phyloP scores from a whole-genome alignment of 2,113 vertebrate genomes.

The Salvelinus namaycush region DNA sequence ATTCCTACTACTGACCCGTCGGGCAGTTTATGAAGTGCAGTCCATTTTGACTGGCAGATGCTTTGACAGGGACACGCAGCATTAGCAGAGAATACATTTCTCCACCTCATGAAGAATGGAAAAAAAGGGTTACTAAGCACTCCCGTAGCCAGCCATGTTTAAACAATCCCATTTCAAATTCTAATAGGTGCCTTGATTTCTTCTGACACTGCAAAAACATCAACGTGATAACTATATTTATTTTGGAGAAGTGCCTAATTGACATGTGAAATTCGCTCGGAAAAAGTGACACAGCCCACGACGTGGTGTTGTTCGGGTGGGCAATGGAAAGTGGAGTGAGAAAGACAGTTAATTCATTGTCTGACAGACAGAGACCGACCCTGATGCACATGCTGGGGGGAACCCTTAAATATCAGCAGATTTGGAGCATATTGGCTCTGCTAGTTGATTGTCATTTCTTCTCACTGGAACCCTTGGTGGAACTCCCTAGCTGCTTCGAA shows the following conservation, averaged over 20 bases:
- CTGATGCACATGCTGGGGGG: neutral
- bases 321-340: neutral
- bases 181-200: slow-evolving; percentile 32
- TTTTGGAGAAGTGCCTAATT: slow-evolving; percentile 46
- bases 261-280: slow-evolving; percentile 39
- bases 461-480: no score
- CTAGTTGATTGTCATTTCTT: no score
- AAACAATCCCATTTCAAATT: slow-evolving; percentile 29
- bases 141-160: slow-evolving; percentile 10
- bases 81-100: slow-evolving; percentile 18
- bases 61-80: slow-evolving; percentile 8
- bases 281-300: slow-evolving; percentile 51
- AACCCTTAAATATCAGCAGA: no score
- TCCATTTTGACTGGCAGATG: slow-evolving; percentile 26
- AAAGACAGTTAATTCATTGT: slow-evolving; percentile 22
- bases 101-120: slow-evolving; percentile 20
- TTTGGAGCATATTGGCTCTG: no score
- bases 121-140: slow-evolving; percentile 14
- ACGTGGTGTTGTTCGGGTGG: neutral
- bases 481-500: no score
- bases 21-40: slow-evolving; percentile 25
- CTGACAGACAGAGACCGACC: neutral
- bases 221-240: slow-evolving; percentile 44
- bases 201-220: slow-evolving; percentile 52
- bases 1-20: slow-evolving; percentile 14